Base-by-base conservation (phyloP, 2,888 invertebrate species). In the Drosophila austrosaltans region DNA sequence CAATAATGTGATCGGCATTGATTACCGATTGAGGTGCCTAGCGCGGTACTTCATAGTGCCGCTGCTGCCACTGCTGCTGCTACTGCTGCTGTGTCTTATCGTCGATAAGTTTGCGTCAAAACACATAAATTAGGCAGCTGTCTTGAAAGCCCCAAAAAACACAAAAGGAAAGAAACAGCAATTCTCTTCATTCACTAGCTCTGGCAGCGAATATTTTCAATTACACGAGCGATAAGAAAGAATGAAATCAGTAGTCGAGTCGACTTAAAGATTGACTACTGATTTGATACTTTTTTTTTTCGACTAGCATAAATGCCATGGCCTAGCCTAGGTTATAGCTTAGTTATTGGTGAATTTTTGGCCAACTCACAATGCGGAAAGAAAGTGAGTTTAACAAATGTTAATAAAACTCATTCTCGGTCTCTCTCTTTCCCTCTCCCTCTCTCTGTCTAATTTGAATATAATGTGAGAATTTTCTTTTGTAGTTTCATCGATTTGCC, bases 231-330 rank as follows among this genome's bases (percentile, higher is more conserved):
- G 78, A 80, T 75, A 74, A 58, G 32, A 60, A 69, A 69, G 81
- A 78, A 73, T 73, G 72, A 67, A 79, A 83, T 86, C 86, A 86
- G 74, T 66, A 36, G 57, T 12, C 22, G n/a, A 53, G 28, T 25
- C 32, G 32, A 57, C 57, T 48, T 48, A 57, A 53, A 78, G 81
- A 83, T 86, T 79, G 86, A 74, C 71, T 75, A 74, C 76, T 74
- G 78, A 83, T 83, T 83, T 68, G 61, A 56, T 57, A 67, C 30
- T 62, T 39, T 63, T 63, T 39, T 65, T 66, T 66, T 42, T 16
- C 16, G 66, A 66, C 20, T 68, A 40, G 69, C 76, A 81, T 81
- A 83, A 86, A 83, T 72, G 78, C 68, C 62, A 28, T 58, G 40
- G 58, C 53, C 48, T 56, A 12, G 66, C 25, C 44, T 25, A 42